Conservation (phyloP, 92 coral and sea anemone species). For the Heteractis magnifica region DNA sequence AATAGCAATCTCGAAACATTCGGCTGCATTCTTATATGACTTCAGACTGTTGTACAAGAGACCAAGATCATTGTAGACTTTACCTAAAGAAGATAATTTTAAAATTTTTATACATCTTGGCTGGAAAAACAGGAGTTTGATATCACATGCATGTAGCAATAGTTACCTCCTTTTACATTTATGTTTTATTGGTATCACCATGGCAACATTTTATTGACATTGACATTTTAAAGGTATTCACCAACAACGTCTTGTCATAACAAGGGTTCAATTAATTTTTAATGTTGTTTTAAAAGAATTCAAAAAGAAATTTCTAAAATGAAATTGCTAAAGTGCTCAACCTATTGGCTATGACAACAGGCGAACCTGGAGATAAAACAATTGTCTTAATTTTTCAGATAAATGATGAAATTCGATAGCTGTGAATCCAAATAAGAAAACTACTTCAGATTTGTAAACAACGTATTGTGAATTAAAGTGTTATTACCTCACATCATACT, state of each 20-base stretch:
- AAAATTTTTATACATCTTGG: background rate
- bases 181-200: background rate
- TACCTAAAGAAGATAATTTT: slow-evolving; percentile 46
- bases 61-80: slow-evolving; percentile 97
- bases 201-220: background rate
- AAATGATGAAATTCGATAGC: too few relatives aligned
- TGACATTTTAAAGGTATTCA: background rate
- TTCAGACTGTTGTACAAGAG: slow-evolving; percentile 74
- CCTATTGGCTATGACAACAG: background rate
- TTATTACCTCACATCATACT: too few relatives aligned
- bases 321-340: background rate
- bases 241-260: background rate
- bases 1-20: slow-evolving; percentile 87
- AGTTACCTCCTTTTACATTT: background rate
- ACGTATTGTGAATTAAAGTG: too few relatives aligned
- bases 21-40: slow-evolving; percentile 80
- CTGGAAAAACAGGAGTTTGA: too few relatives aligned
- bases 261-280: background rate
- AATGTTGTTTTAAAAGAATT: background rate
- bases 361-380: background rate
- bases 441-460: background rate
- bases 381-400: too few relatives aligned
- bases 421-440: background rate
- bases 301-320: background rate
- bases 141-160: too few relatives aligned